phyloP scores from a whole-genome alignment of 2,888 invertebrate species.

The Microplitis deprimator region DNA sequence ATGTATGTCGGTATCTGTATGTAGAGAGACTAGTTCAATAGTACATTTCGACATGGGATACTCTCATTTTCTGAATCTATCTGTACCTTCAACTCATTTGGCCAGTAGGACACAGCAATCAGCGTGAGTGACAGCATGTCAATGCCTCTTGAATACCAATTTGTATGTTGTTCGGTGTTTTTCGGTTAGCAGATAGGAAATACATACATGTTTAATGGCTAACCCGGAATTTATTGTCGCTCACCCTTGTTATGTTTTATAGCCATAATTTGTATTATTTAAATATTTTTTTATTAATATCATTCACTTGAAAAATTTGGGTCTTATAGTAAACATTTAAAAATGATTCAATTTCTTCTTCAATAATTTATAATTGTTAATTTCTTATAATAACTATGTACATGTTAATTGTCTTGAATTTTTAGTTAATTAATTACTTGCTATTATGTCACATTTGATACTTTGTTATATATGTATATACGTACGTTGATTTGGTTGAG shows the following conservation, averaged over 20 bases:
- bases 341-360: no score
- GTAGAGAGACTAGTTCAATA: constrained; percentile 20
- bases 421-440: not conserved
- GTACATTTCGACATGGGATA: constrained; percentile 19
- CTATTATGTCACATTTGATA: not conserved
- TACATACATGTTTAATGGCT: constrained; percentile 30
- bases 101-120: constrained; percentile 59
- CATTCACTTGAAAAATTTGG: no score
- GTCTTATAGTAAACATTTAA: no score
- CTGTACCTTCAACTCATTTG: not conserved
- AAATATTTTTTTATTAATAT: no score
- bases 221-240: no score
- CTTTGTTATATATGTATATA: not conserved
- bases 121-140: constrained; percentile 52
- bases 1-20: not conserved
- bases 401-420: not conserved
- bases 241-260: not conserved
- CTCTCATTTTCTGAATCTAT: constrained; percentile 30
- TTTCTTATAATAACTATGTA: not conserved
- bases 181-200: constrained; percentile 51
- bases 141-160: constrained; percentile 58
- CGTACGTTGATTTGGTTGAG: not conserved
- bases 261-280: no score
- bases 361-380: no score
- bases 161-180: constrained; percentile 58